A percentile compares a stretch with the other conserved stretches of the same genome.
Evolutionary conservation across 2,888 invertebrate genomes (phyloP).

Genomic region (Xanthia icteritia): DNA sequence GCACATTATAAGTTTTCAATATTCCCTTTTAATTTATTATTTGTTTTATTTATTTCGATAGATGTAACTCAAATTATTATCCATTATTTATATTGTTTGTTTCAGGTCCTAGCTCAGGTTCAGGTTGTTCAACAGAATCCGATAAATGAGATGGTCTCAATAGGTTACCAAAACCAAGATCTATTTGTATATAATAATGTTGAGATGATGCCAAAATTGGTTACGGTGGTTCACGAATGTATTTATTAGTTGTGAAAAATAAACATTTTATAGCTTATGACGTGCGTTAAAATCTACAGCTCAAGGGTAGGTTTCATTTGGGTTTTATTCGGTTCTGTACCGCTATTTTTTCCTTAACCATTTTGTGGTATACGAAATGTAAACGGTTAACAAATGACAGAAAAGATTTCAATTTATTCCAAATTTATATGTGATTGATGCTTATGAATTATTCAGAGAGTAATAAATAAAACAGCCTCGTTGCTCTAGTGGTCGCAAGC

Average conservation of each 20-base stretch:
- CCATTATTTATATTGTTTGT: constrained; percentile 61
- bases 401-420: constrained; percentile 61
- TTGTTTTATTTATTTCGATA: not conserved
- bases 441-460: constrained; percentile 19
- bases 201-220: constrained; percentile 70
- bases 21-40: not conserved
- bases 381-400: constrained; percentile 31
- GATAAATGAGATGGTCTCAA: constrained; percentile 80
- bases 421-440: constrained; percentile 37
- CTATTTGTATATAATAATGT: constrained; percentile 64
- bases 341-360: constrained; percentile 22
- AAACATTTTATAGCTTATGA: constrained; percentile 60
- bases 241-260: constrained; percentile 68
- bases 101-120: constrained; percentile 91
- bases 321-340: constrained; percentile 45
- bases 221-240: constrained; percentile 61
- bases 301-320: constrained; percentile 47
- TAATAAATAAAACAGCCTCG: too few relatives aligned
- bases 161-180: constrained; percentile 70
- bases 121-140: constrained; percentile 91
- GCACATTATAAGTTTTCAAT: not conserved
- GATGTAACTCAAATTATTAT: not conserved
- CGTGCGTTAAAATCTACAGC: constrained; percentile 54
- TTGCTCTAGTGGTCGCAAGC: too few relatives aligned
- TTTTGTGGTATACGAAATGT: constrained; percentile 6